These are phyloP conservation scores for Papilio glaucus DNA, from an alignment of 1,140 invertebrate species.

Conservation along the genomic window DNA sequence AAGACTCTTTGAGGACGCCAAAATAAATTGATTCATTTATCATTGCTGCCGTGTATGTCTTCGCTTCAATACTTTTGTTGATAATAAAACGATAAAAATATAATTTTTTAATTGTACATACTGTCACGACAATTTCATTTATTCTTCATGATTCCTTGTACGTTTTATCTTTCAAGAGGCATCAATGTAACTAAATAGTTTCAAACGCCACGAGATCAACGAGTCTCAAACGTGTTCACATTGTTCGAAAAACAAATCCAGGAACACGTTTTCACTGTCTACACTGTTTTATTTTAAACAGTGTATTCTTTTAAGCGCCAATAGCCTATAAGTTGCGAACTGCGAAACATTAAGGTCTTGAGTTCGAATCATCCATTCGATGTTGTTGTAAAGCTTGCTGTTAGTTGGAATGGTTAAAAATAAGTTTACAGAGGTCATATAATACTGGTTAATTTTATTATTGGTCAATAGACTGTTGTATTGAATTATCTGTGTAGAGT, in stretches of 20 bases:
- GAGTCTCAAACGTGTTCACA: conserved; percentile 14
- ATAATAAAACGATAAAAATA: neutral
- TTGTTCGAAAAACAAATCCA: conserved; percentile 5
- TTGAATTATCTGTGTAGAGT: too few species aligned
- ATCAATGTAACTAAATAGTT: too few species aligned
- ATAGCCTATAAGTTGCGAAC: neutral
- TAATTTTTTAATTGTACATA: too few species aligned
- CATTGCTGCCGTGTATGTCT: neutral
- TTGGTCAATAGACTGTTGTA: too few species aligned
- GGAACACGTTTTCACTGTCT: conserved; percentile 3
- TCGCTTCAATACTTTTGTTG: neutral
- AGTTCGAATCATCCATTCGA: too few species aligned
- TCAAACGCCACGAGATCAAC: neutral
- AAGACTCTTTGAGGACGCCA: conserved; percentile 2
- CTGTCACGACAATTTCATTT: too few species aligned
- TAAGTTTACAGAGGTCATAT: too few species aligned
- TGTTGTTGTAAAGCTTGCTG: too few species aligned
- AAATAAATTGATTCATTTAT: conserved; percentile 25
- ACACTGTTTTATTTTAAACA: conserved; percentile 5
- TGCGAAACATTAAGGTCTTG: too few species aligned
- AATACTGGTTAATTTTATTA: too few species aligned
- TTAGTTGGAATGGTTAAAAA: too few species aligned
- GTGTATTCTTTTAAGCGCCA: neutral
- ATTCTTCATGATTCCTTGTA: too few species aligned
- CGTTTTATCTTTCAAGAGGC: conserved; percentile 1